A percentile compares a stretch with the other conserved stretches of the same genome.
These are phyloP conservation scores for Torymus aiolomorphi DNA, from an alignment of 2,888 invertebrate species.

Conservation along the genomic window DNA sequence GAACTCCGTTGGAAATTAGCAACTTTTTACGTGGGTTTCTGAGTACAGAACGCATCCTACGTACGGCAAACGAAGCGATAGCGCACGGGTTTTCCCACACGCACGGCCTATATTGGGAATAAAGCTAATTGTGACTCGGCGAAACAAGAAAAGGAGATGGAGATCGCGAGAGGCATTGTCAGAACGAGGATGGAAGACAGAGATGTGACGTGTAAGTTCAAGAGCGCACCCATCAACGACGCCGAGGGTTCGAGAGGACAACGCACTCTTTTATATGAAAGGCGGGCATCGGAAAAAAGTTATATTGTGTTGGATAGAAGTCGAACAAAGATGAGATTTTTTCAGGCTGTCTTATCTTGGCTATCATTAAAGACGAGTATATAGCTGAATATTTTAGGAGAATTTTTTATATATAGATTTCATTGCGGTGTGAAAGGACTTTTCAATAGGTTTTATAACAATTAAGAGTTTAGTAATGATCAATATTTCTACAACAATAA, in stretches of 20 bases:
- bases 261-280: slow-evolving; percentile 36
- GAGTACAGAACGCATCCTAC: slow-evolving; percentile 6
- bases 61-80: neutral
- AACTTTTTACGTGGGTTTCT: slow-evolving; percentile 32
- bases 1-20: slow-evolving; percentile 17
- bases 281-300: slow-evolving; percentile 21
- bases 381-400: no score
- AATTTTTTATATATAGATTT: no score
- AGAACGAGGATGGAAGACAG: slow-evolving; percentile 5
- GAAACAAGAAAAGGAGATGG: slow-evolving; percentile 1
- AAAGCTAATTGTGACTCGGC: slow-evolving; percentile 46
- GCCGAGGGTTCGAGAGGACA: slow-evolving; percentile 46
- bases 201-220: slow-evolving; percentile 48
- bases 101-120: slow-evolving; percentile 39
- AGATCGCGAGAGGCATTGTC: slow-evolving; percentile 9
- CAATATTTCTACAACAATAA: no score
- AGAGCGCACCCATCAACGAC: slow-evolving; percentile 50
- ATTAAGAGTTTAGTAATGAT: no score
- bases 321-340: slow-evolving; percentile 25
- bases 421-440: no score
- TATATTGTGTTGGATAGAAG: slow-evolving; percentile 16
- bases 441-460: no score
- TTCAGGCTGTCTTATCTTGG: neutral
- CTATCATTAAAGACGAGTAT: no score
- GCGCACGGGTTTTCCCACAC: slow-evolving; percentile 38